Base-by-base conservation (phyloP, 2,113 vertebrate genomes). In the Callospermophilus lateralis region DNA sequence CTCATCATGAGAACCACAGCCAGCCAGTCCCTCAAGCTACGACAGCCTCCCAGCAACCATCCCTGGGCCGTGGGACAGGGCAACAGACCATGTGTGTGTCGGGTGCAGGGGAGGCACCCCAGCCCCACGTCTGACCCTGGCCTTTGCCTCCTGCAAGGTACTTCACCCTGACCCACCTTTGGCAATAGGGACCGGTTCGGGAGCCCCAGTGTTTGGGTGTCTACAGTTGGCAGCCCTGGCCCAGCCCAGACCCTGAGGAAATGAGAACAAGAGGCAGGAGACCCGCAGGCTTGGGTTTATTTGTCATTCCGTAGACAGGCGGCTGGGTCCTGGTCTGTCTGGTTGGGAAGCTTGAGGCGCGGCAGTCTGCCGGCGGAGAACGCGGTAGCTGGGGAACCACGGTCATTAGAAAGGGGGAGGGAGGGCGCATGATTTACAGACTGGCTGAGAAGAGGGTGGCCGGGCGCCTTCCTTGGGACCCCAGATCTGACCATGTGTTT, bases 301-400 rank as follows among this genome's bases (percentile, higher is more conserved):
- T 83, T 16, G 91, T 98, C 98, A 98, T 98, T 98, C 98, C 98
- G 94, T 97, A 96, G 97, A 98, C 97, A 98, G 37, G 90, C 8
- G 84, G 89, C 94, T 30, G 86, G 16, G 26, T 72, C 96, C 86
- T 34, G 19, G 81, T 97, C 96, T 30, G 93, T 84, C 80, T 79
- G 30, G 19, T 68, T 22, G 39, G 93, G 89, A 96, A 98, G 98
- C 73, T 73, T 17, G 63, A 92, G 93, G 93, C 39, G 6, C 12
- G 72, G 95, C 92, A 13, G 80, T 85, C 84, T 83, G 93, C 94
- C 96, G 10, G 24, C 61, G 51, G 95, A 63, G 93, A 24, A 51
- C 26, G 95, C 92, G 28, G 58, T 73, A 94, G 97, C 83, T 5
- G 77, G 72, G 95, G 76, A 72, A 22, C 94, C 88, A 13, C 42